A percentile compares a stretch with the other conserved stretches of the same genome.
phyloP scores from a whole-genome alignment of 2,888 invertebrate genomes.

The Drosophila putrida region DNA sequence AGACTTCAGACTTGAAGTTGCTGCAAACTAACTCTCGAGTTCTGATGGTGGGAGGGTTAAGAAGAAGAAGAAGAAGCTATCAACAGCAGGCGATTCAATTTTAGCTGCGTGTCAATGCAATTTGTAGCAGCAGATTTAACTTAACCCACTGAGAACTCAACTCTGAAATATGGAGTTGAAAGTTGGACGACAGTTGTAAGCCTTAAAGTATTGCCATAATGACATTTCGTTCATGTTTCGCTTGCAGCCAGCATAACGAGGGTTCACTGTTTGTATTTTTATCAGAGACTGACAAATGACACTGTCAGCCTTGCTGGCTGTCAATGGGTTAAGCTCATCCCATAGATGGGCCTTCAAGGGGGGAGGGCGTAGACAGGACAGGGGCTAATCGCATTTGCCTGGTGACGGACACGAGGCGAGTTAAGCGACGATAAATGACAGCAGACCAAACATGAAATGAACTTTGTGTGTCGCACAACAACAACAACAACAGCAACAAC shows the following conservation, averaged over 20 bases:
- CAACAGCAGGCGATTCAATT: constrained; percentile 43
- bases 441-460: constrained; percentile 53
- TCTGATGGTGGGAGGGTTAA: background rate
- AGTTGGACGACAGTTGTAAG: constrained; percentile 38
- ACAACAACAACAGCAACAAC: constrained; percentile 25
- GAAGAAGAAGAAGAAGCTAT: background rate
- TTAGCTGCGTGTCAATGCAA: constrained; percentile 49
- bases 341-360: constrained; percentile 1
- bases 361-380: constrained; percentile 8
- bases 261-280: constrained; percentile 3
- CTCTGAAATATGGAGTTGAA: constrained; percentile 14
- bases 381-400: constrained; percentile 60
- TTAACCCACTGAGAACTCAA: constrained; percentile 3
- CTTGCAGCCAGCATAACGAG: background rate
- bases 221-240: constrained; percentile 10
- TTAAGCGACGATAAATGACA: constrained; percentile 60
- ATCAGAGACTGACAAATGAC: constrained; percentile 26
- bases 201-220: constrained; percentile 24
- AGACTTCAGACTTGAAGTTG: constrained; percentile 7
- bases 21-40: background rate
- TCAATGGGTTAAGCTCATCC: constrained; percentile 51
- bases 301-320: constrained; percentile 26
- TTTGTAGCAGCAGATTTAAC: constrained; percentile 44
- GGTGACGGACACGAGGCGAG: constrained; percentile 16
- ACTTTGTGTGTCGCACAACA: constrained; percentile 35